Conservation (phyloP, 2,888 invertebrate species). For the Penaeus monodon region DNA sequence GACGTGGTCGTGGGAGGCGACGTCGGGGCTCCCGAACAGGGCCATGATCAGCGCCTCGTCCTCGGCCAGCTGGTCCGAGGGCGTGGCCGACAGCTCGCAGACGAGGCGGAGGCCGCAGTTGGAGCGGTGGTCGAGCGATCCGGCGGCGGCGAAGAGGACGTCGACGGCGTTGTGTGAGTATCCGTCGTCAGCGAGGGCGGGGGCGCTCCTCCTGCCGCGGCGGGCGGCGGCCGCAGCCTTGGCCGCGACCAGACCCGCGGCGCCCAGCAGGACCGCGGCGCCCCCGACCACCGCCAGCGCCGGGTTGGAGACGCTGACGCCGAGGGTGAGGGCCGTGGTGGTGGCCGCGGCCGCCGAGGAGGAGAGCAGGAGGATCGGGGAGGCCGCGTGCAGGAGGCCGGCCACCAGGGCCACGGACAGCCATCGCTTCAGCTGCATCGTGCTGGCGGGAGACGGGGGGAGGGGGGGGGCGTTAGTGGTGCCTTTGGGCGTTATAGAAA, state of each 20-base stretch:
- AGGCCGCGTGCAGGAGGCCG: conserved; percentile 1
- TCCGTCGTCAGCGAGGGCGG: background rate
- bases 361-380: conserved; percentile 9
- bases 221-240: background rate
- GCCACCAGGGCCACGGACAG: conserved; percentile 9
- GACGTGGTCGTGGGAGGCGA: background rate
- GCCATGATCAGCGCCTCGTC: conserved; percentile 33
- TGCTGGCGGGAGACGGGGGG: background rate
- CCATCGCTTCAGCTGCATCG: conserved; percentile 33
- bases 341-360: background rate
- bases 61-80: conserved; percentile 4
- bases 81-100: conserved; percentile 39
- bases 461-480: too few relatives aligned
- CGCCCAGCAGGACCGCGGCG: conserved; percentile 15
- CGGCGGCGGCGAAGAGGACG: conserved; percentile 23
- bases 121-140: conserved; percentile 18
- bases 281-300: conserved; percentile 13
- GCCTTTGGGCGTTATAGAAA: too few relatives aligned
- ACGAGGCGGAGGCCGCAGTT: conserved; percentile 35
- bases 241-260: background rate
- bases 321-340: conserved; percentile 10
- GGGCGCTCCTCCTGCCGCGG: background rate
- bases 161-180: conserved; percentile 7
- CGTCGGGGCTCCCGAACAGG: background rate
- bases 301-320: background rate